Conservation (phyloP, 2,888 invertebrate species). For the Altica lythri region DNA sequence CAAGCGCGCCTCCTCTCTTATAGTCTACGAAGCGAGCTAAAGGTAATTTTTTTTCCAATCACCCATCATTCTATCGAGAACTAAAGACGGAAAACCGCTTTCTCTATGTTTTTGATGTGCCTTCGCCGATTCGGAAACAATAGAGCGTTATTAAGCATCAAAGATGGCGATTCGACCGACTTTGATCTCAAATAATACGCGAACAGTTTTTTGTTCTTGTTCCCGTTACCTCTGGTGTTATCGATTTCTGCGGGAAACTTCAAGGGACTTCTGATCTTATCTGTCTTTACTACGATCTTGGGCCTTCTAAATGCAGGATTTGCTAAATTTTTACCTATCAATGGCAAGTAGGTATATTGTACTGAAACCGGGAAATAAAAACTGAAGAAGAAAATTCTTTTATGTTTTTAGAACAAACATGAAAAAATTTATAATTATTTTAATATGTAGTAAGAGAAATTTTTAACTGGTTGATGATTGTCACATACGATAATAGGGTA, state of each 20-base stretch:
- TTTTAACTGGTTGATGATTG: too few species aligned
- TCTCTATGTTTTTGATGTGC: slow-evolving; percentile 25
- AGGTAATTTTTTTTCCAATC: slow-evolving; percentile 20
- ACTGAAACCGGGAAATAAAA: too few species aligned
- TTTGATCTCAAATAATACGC: slow-evolving; percentile 33
- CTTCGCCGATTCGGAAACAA: slow-evolving; percentile 28
- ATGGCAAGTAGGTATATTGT: too few species aligned
- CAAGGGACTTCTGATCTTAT: slow-evolving; percentile 20
- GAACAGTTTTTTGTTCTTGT: slow-evolving; percentile 25
- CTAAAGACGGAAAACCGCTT: slow-evolving; percentile 15
- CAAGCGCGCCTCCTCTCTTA: slow-evolving; percentile 4
- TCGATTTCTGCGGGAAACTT: slow-evolving; percentile 14
- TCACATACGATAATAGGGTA: too few species aligned
- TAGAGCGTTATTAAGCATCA: slow-evolving; percentile 32
- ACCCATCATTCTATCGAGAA: slow-evolving; percentile 15
- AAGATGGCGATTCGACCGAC: slow-evolving; percentile 28
- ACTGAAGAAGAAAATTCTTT: too few species aligned
- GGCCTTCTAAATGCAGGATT: too few species aligned
- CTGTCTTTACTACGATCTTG: too few species aligned
- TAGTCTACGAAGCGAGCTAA: slow-evolving; percentile 8
- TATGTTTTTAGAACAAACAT: too few species aligned
- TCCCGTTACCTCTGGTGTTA: slow-evolving; percentile 21
- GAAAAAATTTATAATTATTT: too few species aligned
- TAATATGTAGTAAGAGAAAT: too few species aligned
- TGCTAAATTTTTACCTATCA: too few species aligned